These are phyloP conservation scores for Kryptopterus vitreolus DNA, from an alignment of 2,797 vertebrate species.

Conservation along the genomic window DNA sequence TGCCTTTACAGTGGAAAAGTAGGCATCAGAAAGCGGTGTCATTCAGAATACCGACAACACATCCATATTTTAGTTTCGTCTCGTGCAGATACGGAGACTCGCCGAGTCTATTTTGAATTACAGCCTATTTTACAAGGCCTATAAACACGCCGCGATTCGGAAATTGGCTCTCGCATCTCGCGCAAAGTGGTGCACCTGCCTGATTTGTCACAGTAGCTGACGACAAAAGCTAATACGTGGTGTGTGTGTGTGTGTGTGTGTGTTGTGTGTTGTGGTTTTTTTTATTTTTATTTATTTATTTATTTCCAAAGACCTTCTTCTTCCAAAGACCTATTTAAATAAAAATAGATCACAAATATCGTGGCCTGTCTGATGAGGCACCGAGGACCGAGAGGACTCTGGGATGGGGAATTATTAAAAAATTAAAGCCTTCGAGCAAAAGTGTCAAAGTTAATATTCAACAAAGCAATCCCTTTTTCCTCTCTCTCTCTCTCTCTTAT, in stretches of 20 bases:
- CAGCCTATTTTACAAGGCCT: background rate
- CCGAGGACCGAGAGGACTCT: constrained; percentile 57
- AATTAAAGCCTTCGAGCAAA: constrained; percentile 40
- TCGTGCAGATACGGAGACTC: background rate
- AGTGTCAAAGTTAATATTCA: constrained; percentile 38
- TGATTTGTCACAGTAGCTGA: background rate
- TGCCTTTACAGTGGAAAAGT: background rate
- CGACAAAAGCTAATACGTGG: no score
- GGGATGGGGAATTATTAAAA: constrained; percentile 44
- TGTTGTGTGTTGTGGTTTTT: no score
- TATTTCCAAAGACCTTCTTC: no score
- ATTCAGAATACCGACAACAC: background rate
- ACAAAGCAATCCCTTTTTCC: constrained; percentile 14
- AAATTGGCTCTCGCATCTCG: background rate
- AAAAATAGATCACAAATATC: background rate
- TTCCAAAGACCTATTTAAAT: background rate
- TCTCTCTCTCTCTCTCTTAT: constrained; percentile 5
- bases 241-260: no score
- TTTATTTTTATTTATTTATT: no score
- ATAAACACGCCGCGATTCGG: background rate
- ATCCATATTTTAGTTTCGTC: background rate
- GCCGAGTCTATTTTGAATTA: background rate
- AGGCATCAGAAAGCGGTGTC: background rate
- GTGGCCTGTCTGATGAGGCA: constrained; percentile 25
- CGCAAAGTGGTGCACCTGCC: background rate